Evolutionary conservation across 1,140 invertebrate genomes (phyloP), one percentile per base, ranked within the genome.

Genomic region (Papilio glaucus): DNA sequence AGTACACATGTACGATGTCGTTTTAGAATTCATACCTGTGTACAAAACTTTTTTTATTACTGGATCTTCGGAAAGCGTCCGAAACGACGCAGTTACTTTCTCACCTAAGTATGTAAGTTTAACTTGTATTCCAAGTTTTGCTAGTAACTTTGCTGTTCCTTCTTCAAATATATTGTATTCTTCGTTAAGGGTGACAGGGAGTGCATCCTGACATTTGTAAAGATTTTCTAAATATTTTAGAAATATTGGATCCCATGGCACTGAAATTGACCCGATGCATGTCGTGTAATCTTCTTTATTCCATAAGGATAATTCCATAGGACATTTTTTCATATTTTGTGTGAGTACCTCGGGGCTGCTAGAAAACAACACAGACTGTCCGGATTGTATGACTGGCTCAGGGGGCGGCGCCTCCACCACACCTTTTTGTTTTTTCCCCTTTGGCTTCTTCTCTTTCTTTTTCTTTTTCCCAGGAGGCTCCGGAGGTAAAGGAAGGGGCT

Each of bases 121-220:
- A 21, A 93, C 78, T 84, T 91, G 88, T 10, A 93, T 78, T 13
- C 82, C 77, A 71, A 93, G 70, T 76, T 91, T 89, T 5, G 89
- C 89, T 84, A 93, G 85, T 62, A 90, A 62, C 80, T 88, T 91
- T 41, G 87, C 87, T 13, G 74, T 88, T 8, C 81, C 85, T 77
- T 91, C 91, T 80, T 91, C 86, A 73, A 91, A 91, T 72, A 93
- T 81, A 72, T 93, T 93, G 60, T 89, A 93, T 60, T 88, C 85
- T 61, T 91, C 89, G 6, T 83, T 88, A 39, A 91, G 49, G 18
- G 82, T 85, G 12, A 87, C 78, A 5, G 91, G 82, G 15, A 69
- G 38, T 18, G 85, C 77, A 18, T 80, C 80, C 77, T 87, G 67
- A 41, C 79, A 84, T 60, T 88, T 83, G 63, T 65, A 80, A 37